Conservation (phyloP, 2,797 vertebrate species). For the Crossoptilon crossoptilon region DNA sequence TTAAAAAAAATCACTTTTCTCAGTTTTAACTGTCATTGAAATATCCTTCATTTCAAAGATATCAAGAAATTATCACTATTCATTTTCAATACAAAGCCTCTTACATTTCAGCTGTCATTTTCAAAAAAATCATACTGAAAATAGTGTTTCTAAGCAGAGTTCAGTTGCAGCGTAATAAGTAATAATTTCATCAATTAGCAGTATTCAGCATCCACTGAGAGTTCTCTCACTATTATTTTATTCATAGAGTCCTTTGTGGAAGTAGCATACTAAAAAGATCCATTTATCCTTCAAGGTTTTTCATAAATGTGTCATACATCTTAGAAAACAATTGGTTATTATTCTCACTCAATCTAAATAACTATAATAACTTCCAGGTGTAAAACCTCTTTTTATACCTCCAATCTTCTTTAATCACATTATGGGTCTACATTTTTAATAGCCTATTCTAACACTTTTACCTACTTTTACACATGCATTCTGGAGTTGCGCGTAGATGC, state of each 20-base stretch:
- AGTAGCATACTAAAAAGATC: slow-evolving; percentile 69
- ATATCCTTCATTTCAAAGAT: slow-evolving; percentile 64
- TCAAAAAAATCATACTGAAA: slow-evolving; percentile 69
- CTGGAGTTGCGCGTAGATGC: slow-evolving; percentile 32
- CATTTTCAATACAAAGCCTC: slow-evolving; percentile 72
- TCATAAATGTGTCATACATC: slow-evolving; percentile 64
- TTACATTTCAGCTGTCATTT: slow-evolving; percentile 72
- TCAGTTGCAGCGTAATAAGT: slow-evolving; percentile 67
- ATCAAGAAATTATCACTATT: slow-evolving; percentile 74
- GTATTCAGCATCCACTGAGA: slow-evolving; percentile 74
- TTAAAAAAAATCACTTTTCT: slow-evolving; percentile 47
- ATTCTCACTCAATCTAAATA: slow-evolving; percentile 71
- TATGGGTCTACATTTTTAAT: slow-evolving; percentile 34
- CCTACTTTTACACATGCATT: slow-evolving; percentile 21
- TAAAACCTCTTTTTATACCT: slow-evolving; percentile 52
- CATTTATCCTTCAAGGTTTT: slow-evolving; percentile 73
- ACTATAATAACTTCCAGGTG: slow-evolving; percentile 69
- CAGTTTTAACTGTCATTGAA: slow-evolving; percentile 66
- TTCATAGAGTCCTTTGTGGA: slow-evolving; percentile 70
- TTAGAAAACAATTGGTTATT: slow-evolving; percentile 71
- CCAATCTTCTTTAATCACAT: slow-evolving; percentile 32
- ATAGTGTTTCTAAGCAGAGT: slow-evolving; percentile 71
- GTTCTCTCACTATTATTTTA: slow-evolving; percentile 75
- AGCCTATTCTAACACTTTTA: slow-evolving; percentile 51
- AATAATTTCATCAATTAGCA: slow-evolving; percentile 77